Evolutionary conservation across 2,113 vertebrate genomes (phyloP).

Genomic region (Psilopogon haemacephalus): DNA sequence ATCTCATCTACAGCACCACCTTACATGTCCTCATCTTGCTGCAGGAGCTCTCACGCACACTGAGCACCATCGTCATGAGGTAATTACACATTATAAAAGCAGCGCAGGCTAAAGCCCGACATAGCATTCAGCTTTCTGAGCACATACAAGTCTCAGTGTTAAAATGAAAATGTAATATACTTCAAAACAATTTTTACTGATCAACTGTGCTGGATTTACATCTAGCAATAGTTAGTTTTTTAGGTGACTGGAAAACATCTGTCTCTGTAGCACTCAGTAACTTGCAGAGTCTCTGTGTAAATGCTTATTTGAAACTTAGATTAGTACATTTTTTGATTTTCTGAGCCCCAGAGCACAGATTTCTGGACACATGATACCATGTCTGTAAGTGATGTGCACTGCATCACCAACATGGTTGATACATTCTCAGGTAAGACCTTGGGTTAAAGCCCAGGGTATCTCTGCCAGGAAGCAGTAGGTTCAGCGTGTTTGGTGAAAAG

Average conservation of each 20-base stretch:
- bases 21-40: slow-evolving; percentile 54
- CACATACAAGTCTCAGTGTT: background rate
- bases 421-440: background rate
- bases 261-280: background rate
- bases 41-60: slow-evolving; percentile 28
- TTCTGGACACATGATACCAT: background rate
- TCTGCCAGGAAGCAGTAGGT: background rate
- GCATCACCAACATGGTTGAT: background rate
- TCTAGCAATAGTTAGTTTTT: background rate
- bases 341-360: background rate
- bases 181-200: slow-evolving; percentile 29
- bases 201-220: slow-evolving; percentile 28
- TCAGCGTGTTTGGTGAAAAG: background rate
- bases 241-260: background rate
- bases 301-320: background rate
- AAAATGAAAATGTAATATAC: slow-evolving; percentile 25
- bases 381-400: background rate
- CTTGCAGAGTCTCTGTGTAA: slow-evolving; percentile 7
- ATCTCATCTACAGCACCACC: slow-evolving; percentile 54
- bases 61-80: slow-evolving; percentile 45
- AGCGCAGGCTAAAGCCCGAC: slow-evolving; percentile 19
- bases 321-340: background rate
- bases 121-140: background rate
- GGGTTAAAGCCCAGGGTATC: background rate
- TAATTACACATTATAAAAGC: slow-evolving; percentile 62